Percentiles rank a stretch among this genome's conserved stretches.
phyloP scores from a whole-genome alignment of 2,888 invertebrate species.

The Plagodis dolabraria region DNA sequence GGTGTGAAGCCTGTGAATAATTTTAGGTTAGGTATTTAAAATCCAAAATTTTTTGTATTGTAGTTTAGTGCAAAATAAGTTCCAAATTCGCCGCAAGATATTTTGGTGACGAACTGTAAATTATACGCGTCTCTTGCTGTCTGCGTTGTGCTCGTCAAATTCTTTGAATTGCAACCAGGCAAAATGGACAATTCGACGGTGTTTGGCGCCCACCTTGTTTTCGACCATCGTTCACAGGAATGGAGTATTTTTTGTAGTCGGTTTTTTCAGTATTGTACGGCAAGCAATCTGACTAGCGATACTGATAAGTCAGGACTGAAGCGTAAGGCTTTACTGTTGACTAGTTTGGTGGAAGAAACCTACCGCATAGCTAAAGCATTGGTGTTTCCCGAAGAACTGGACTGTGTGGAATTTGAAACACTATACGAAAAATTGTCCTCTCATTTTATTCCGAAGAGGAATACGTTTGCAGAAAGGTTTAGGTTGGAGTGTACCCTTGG shows the following conservation, averaged over 20 bases:
- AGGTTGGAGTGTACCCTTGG: too few species aligned
- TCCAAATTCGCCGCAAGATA: too few species aligned
- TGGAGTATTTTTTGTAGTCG: slow-evolving; percentile 18
- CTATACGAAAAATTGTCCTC: slow-evolving; percentile 3
- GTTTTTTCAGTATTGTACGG: slow-evolving; percentile 17
- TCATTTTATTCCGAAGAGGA: slow-evolving; percentile 1
- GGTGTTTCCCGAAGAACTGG: slow-evolving; percentile 21
- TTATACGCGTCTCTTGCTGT: too few species aligned
- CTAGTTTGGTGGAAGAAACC: slow-evolving; percentile 34
- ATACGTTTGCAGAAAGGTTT: not conserved
- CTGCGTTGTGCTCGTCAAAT: too few species aligned
- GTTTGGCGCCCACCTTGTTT: slow-evolving; percentile 11
- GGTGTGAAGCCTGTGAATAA: too few species aligned
- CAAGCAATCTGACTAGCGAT: slow-evolving; percentile 21
- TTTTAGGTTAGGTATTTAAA: too few species aligned
- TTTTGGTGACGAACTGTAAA: too few species aligned
- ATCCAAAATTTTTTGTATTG: too few species aligned
- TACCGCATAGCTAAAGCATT: slow-evolving; percentile 34
- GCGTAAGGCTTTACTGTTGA: slow-evolving; percentile 30
- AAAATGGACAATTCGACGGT: slow-evolving; percentile 3
- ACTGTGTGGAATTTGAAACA: slow-evolving; percentile 1
- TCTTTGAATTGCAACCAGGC: not conserved
- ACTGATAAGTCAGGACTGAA: slow-evolving; percentile 31
- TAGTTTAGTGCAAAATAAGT: too few species aligned
- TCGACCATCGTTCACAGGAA: slow-evolving; percentile 16